Base-by-base conservation (phyloP, 2,113 vertebrate genomes). In the Gnathonemus longibarbis region DNA sequence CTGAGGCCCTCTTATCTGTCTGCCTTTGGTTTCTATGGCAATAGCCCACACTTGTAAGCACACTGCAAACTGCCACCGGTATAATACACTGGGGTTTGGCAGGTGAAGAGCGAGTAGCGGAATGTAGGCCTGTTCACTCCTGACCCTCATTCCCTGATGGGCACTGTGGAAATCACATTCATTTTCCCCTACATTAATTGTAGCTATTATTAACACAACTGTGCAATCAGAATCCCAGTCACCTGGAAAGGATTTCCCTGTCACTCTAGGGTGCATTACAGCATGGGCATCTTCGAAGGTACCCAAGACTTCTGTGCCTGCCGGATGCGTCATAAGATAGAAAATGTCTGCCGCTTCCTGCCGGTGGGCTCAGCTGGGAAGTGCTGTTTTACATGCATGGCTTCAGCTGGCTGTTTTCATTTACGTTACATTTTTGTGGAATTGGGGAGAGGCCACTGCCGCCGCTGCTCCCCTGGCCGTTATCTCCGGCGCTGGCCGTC, bases 271-370 rank as follows among this genome's bases (percentile, higher is more conserved):
- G 89, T 48, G n/a, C 42, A 39, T 24, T 88, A 39, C 90, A 31
- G 62, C 11, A 7, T 39, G 53, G 19, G 10, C 21, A 7, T 42
- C 15, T 24, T 88, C 9, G 0, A 74, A 88, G 58, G 27, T 24
- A 17, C 70, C 91, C 88, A 45, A 56, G 50, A 84, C 56, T 84
- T 50, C 50, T 8, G 27, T 58, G 92, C 89, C 87, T 92, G 91
- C 92, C 92, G 89, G 89, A 93, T 93, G 93, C 94, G 91, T 95
- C 93, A 86, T 86, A 89, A 83, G 62, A 90, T 92, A 94, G 93
- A 94, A 95, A 95, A 95, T 93, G 93, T 91, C 91, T 70, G 62
- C 10, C 3, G 9, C 9, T 94, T 93, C 91, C 92, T 90, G 91
- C 91, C 90, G 66, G 92, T 92, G 92, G 90, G 93, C 92, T 84